Base-by-base conservation (phyloP, 2,888 invertebrate species). In the Pilophorus perplexus region DNA sequence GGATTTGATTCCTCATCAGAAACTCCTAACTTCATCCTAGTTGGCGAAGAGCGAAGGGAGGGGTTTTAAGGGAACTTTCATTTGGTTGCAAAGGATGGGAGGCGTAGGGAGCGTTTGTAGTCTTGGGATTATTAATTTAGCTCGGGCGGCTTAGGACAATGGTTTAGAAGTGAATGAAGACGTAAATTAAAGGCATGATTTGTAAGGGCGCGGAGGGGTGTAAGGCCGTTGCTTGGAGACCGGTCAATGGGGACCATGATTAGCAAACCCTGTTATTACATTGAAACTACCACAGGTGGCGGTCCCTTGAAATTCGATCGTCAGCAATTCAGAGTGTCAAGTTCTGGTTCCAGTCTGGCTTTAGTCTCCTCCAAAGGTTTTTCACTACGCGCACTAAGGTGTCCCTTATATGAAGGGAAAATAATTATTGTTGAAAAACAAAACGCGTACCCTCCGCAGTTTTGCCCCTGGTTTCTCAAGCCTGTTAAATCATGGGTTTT, bases 61-160 rank as follows among this genome's bases (percentile, higher is more conserved):
- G 23, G 48, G 48, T 25, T 44, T 18, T 4, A n/a, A 3, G 27
- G 8, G 28, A 52, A 52, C 52, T 52, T 52, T 52, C 28, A 16
- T 52, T 52, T 52, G 14, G 52, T 33, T 6, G 33, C n/a, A 2
- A 22, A 46, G 46, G 14, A 12, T n/a, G 12, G 12, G 2, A n/a
- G 14, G 2, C 2, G 42, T 20, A 2, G 2, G 12, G 48, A 8
- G 52, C 14, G 52, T 28, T 52, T 28, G 52, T 28, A 28, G 52
- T 52, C 52, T 52, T 52, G 14, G 52, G 28, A 52, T 52, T 52
- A 52, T 52, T 52, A 52, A 52, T 52, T 52, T 52, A 52, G 50
- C 50, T 27, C 52, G 25, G 5, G 25, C 52, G 27, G 52, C 52
- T 52, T 52, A 27, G 27, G 50, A 52, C 52, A 28, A 52, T 27